Conservation (phyloP, 1,140 invertebrate species). For the Lamellibrachia luymesi region DNA sequence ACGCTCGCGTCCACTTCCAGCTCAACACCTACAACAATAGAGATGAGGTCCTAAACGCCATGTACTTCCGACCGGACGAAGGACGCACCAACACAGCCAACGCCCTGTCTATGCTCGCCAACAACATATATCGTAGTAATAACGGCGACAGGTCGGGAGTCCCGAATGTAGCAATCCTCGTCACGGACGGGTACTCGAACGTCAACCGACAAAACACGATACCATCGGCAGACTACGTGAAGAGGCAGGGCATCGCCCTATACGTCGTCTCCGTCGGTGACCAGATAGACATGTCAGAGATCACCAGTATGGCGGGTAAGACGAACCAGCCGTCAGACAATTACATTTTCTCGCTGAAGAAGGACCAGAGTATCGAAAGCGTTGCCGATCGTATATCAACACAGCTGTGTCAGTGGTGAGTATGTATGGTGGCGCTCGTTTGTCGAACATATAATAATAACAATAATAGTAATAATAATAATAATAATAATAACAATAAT, state of each 20-base stretch:
- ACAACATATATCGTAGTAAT: background rate
- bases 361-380: background rate
- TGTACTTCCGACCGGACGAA: background rate
- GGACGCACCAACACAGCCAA: constrained; percentile 20
- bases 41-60: constrained; percentile 10
- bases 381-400: background rate
- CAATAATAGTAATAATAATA: background rate
- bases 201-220: constrained; percentile 6
- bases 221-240: background rate
- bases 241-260: constrained; percentile 2
- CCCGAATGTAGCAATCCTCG: constrained; percentile 17
- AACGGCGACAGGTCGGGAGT: constrained; percentile 13
- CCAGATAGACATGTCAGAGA: constrained; percentile 15
- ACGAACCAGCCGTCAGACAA: constrained; percentile 11
- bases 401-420: background rate
- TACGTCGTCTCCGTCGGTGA: constrained; percentile 19
- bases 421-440: background rate
- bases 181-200: constrained; percentile 27
- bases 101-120: constrained; percentile 10
- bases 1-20: constrained; percentile 11
- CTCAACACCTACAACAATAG: constrained; percentile 14
- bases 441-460: background rate
- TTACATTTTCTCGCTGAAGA: constrained; percentile 3
- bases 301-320: constrained; percentile 17
- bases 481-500: background rate